phyloP scores from a whole-genome alignment of 2,797 vertebrate species.

The Sebastes baramenuke region DNA sequence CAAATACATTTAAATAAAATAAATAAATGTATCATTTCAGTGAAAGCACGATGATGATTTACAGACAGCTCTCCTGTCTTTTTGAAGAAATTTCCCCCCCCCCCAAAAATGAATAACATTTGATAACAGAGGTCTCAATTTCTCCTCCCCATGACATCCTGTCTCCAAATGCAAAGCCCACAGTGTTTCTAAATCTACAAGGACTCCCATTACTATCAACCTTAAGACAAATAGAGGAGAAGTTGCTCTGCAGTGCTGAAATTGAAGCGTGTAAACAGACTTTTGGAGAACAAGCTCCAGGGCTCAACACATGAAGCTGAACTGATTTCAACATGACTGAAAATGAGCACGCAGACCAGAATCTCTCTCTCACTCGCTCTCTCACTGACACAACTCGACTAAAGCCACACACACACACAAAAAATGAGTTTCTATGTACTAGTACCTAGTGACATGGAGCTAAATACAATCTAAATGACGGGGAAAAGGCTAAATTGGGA shows the following conservation, averaged over 20 bases:
- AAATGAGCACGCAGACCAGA: constrained; percentile 2
- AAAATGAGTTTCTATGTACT: neutral
- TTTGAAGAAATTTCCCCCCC: neutral
- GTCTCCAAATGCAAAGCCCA: constrained; percentile 27
- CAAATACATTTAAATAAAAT: neutral
- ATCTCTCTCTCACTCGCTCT: neutral
- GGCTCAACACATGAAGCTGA: constrained; percentile 1
- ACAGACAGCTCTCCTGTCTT: neutral
- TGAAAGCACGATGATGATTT: neutral
- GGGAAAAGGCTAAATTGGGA: neutral
- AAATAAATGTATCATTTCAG: neutral
- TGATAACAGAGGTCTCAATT: neutral
- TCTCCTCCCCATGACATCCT: constrained; percentile 30
- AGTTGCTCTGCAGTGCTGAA: constrained; percentile 29
- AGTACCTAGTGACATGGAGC: neutral
- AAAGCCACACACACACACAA: constrained; percentile 12
- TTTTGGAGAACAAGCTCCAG: constrained; percentile 13
- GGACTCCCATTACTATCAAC: neutral
- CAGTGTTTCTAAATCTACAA: neutral
- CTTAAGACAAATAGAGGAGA: constrained; percentile 21
- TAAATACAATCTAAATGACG: constrained; percentile 13
- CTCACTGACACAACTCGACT: constrained; percentile 1
- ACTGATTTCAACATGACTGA: constrained; percentile 1
- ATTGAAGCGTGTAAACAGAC: constrained; percentile 4
- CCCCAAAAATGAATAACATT: neutral